Evolutionary conservation across 64 coral and sea anemone species (phyloP), one percentile per base, ranked within the genome.

Genomic region (Pocillopora damicornis): DNA sequence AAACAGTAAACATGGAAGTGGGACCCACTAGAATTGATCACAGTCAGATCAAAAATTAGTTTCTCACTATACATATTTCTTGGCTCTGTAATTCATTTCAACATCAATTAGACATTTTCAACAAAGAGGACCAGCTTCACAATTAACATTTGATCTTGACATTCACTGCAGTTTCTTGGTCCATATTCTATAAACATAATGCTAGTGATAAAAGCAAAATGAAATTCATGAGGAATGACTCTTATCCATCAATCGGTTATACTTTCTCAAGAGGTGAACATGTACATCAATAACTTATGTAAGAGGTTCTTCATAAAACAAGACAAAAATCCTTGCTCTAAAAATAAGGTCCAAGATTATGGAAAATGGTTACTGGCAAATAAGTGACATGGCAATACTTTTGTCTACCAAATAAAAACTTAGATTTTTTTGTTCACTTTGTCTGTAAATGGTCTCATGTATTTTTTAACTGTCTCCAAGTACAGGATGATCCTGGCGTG

Each of bases 401-500:
- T 22, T 57, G 20, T 57, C 81, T 59, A 63, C 18, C 20, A 61
- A 13, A 63, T 63, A 63, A 81, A 37, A 63, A 15, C 62, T 60
- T 35, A n/a, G 26, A 15, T 14, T 35, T 81, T 26, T 63, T 59
- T 59, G 15, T 18, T 77, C 2, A 8, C n/a, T 16, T 26, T 34
- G 16, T 60, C 16, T 25, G 13, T 23, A 15, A 60, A 59, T 81
- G 35, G 11, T 11, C 67, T 11, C 1, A n/a, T 71, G 2, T 11
- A 51, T 9, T 13, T 72, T 37, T 58, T 85, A 66, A 72, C 64
- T 72, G 65, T 85, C 35, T 14, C 81, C 81, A 57, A 85, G 22
- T 73, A 87, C 61, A 62, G 93, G 97, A 22, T 88, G 83, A 51
- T 92, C 87, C 60, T 89, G 80, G 51, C 88, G 77, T 69, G 97